These are phyloP conservation scores for Corythornis vintsioides DNA, from an alignment of 2,113 vertebrate species.

Conservation along the genomic window DNA sequence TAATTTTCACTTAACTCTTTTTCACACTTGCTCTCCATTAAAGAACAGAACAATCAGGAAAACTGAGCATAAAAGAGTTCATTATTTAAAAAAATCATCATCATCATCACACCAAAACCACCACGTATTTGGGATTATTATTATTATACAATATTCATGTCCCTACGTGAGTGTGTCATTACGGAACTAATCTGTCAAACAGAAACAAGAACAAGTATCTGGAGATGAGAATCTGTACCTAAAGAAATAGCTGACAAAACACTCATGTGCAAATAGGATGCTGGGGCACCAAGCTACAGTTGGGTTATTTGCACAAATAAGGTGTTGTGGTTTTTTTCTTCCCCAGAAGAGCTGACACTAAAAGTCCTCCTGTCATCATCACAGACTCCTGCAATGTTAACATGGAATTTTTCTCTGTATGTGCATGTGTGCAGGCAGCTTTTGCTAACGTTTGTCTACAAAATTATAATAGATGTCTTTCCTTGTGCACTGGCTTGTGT, in stretches of 20 bases:
- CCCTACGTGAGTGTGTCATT: not conserved
- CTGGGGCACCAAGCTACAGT: constrained; percentile 13
- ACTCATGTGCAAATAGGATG: constrained; percentile 32
- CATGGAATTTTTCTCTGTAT: not conserved
- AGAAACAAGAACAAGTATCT: not conserved
- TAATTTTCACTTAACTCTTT: constrained; percentile 28
- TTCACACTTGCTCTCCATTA: constrained; percentile 1
- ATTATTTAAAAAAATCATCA: not conserved
- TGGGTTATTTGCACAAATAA: not conserved
- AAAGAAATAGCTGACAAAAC: constrained; percentile 68
- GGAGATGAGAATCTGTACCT: constrained; percentile 51
- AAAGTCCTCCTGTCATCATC: not conserved
- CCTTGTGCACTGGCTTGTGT: constrained; percentile 42
- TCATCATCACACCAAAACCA: not conserved
- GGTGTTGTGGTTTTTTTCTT: not conserved
- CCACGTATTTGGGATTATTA: not conserved
- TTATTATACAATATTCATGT: not conserved
- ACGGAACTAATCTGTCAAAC: constrained; percentile 53
- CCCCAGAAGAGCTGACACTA: constrained; percentile 45
- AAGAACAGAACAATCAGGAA: not conserved
- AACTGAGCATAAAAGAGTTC: not conserved
- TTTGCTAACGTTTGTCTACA: constrained; percentile 48
- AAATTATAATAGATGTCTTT: constrained; percentile 44
- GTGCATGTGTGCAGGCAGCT: constrained; percentile 36
- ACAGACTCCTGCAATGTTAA: constrained; percentile 3